phyloP scores from a whole-genome alignment of 2,888 invertebrate species.

The Podabrus alpinus region DNA sequence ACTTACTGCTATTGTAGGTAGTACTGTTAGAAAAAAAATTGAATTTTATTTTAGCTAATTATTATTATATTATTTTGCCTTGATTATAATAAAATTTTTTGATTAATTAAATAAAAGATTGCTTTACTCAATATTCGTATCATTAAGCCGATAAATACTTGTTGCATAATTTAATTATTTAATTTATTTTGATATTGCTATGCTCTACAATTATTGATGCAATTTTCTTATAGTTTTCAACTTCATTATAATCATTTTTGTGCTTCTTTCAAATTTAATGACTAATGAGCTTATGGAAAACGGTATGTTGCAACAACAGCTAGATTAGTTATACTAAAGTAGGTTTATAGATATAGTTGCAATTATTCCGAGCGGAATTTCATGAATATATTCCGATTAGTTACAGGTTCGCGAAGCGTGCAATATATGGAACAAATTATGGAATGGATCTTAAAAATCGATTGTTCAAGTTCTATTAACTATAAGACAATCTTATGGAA shows the following conservation, averaged over 20 bases:
- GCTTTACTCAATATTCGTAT: not conserved
- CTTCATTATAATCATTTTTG: not conserved
- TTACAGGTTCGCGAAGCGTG: slow-evolving; percentile 8
- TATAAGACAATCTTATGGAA: not conserved
- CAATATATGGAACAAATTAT: slow-evolving; percentile 16
- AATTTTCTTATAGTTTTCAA: not conserved
- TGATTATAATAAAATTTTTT: not conserved
- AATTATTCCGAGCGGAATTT: slow-evolving; percentile 11
- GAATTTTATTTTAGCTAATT: not conserved
- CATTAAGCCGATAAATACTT: not conserved
- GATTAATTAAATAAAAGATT: not conserved
- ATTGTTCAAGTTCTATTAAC: not conserved
- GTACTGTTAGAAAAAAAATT: too few relatives aligned
- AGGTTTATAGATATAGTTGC: slow-evolving; percentile 15
- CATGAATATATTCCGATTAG: slow-evolving; percentile 8
- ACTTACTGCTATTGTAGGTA: too few relatives aligned
- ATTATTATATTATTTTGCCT: not conserved
- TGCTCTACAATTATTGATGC: not conserved
- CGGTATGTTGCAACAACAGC: slow-evolving; percentile 15
- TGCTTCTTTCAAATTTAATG: not conserved
- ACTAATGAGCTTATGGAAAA: slow-evolving; percentile 14
- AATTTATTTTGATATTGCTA: not conserved
- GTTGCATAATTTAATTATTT: not conserved
- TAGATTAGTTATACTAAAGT: slow-evolving; percentile 8
- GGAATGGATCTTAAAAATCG: not conserved